phyloP scores from a whole-genome alignment of 2,888 invertebrate genomes.

The Elysia crispata region DNA sequence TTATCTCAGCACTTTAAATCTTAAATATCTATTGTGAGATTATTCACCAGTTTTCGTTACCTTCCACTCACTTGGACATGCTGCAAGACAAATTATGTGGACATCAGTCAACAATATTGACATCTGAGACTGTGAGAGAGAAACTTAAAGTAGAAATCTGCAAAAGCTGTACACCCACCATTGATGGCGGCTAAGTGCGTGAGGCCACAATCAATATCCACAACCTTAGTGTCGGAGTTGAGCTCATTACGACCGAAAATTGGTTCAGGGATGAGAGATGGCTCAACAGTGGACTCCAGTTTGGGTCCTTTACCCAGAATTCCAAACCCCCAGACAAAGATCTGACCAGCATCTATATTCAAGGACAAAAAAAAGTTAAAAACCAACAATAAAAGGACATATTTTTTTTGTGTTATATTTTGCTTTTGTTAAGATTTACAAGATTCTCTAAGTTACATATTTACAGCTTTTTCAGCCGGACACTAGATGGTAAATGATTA shows the following conservation, averaged over 20 bases:
- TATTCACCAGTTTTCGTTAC: too few species aligned
- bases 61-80: too few species aligned
- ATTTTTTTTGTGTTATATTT: too few species aligned
- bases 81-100: too few species aligned
- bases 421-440: not conserved
- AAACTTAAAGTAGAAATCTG: not conserved
- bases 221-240: conserved; percentile 84
- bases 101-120: too few species aligned
- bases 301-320: conserved; percentile 92
- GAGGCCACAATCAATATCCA: conserved; percentile 72
- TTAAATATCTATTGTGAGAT: too few species aligned
- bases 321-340: conserved; percentile 96
- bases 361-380: not conserved
- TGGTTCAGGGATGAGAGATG: conserved; percentile 86
- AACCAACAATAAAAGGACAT: not conserved
- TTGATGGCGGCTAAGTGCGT: conserved; percentile 90
- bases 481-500: too few species aligned
- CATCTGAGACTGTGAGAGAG: too few species aligned
- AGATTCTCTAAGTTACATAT: too few species aligned
- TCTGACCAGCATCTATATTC: conserved; percentile 87
- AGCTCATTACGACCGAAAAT: conserved; percentile 93
- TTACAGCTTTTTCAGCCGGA: too few species aligned
- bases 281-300: conserved; percentile 83
- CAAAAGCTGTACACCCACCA: conserved; percentile 73
- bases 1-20: too few species aligned